Percentiles rank a stretch among this genome's conserved stretches.
Evolutionary conservation across 2,113 vertebrate genomes (phyloP).

Genomic region (Forbesichthys papilliferus): DNA sequence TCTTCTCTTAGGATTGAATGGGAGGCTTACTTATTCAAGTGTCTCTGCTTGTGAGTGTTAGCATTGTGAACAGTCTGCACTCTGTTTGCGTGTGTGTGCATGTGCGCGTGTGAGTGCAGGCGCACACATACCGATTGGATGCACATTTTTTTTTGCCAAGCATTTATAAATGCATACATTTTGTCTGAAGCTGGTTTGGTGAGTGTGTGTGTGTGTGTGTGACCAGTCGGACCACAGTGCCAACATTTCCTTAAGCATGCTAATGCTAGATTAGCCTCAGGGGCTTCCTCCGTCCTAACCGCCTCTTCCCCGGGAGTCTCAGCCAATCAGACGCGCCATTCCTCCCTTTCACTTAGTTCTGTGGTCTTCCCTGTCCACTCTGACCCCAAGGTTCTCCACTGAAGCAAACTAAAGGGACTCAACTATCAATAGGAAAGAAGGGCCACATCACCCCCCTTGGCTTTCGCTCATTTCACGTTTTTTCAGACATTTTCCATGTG

Average conservation of each 20-base stretch:
- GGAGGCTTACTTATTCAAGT: background rate
- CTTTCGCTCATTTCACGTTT: conserved; percentile 38
- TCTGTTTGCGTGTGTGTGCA: conserved; percentile 1
- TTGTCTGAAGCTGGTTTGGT: conserved; percentile 10
- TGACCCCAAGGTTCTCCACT: conserved; percentile 46
- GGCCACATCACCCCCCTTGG: conserved; percentile 6
- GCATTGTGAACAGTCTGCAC: background rate
- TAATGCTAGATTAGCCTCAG: conserved; percentile 66
- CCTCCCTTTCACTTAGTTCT: conserved; percentile 41
- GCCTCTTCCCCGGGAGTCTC: conserved; percentile 37
- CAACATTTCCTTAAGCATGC: conserved; percentile 51
- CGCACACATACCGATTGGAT: too few relatives aligned
- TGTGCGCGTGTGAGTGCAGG: background rate
- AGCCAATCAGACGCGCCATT: conserved; percentile 43
- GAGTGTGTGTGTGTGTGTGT: conserved; percentile 5
- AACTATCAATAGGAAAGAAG: conserved; percentile 45
- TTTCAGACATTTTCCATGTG: conserved; percentile 40
- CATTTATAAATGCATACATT: conserved; percentile 4
- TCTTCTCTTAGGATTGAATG: background rate
- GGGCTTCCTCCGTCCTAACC: conserved; percentile 47
- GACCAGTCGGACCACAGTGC: background rate
- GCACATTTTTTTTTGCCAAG: too few relatives aligned
- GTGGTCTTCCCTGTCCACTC: conserved; percentile 29
- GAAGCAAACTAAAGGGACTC: conserved; percentile 36
- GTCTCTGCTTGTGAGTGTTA: background rate